These are phyloP conservation scores for Mythimna impura DNA, from an alignment of 2,888 invertebrate genomes.

Conservation along the genomic window DNA sequence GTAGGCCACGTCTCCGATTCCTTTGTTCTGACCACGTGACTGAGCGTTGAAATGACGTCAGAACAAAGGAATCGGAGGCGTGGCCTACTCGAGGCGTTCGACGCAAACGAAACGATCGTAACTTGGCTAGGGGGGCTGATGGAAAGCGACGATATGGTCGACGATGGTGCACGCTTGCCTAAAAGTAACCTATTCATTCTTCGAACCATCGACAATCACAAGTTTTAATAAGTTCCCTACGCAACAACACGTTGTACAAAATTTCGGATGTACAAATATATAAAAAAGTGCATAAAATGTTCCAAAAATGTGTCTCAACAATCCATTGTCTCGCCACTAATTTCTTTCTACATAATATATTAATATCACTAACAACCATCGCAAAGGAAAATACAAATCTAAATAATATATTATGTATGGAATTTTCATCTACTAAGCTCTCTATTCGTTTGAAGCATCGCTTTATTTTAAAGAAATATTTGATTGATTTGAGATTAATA, in stretches of 20 bases:
- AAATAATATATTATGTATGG: slow-evolving; percentile 57
- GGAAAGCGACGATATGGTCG: too few relatives aligned
- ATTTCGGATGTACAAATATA: slow-evolving; percentile 87
- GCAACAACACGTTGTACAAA: slow-evolving; percentile 85
- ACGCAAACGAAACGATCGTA: too few relatives aligned
- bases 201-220: slow-evolving; percentile 60
- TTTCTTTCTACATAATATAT: slow-evolving; percentile 62
- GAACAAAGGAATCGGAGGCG: too few relatives aligned
- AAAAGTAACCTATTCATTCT: not conserved
- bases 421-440: slow-evolving; percentile 70
- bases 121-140: too few relatives aligned
- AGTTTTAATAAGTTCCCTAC: slow-evolving; percentile 68
- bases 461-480: slow-evolving; percentile 65
- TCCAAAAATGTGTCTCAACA: slow-evolving; percentile 87
- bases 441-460: slow-evolving; percentile 67
- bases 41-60: too few relatives aligned
- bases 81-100: too few relatives aligned
- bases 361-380: slow-evolving; percentile 66
- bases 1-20: too few relatives aligned
- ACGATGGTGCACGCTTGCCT: too few relatives aligned
- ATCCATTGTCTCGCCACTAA: slow-evolving; percentile 75
- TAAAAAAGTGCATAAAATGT: slow-evolving; percentile 89
- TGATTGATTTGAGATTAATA: slow-evolving; percentile 9
- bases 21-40: too few relatives aligned
- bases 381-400: slow-evolving; percentile 58